Conservation (phyloP, 2,113 vertebrate species). For the Daubentonia madagascariensis region DNA sequence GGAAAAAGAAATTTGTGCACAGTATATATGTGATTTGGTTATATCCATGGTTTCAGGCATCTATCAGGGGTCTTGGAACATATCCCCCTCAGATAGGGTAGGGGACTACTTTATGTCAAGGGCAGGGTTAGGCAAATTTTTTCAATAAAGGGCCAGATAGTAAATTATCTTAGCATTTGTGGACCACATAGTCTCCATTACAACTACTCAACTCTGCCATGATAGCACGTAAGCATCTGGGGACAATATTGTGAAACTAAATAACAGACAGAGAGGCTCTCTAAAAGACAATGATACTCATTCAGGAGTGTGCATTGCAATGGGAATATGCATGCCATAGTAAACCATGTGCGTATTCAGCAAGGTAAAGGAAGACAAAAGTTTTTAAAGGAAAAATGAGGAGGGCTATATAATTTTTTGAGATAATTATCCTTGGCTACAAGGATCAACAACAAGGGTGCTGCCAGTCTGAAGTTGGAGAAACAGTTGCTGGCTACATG, state of each 20-base stretch:
- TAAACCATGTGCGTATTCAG: not conserved
- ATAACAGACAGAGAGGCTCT: not conserved
- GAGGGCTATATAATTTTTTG: not conserved
- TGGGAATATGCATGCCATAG: not conserved
- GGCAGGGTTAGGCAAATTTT: not conserved
- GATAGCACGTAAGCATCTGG: not conserved
- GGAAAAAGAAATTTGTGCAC: not conserved
- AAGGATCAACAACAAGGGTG: not conserved
- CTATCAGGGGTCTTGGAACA: not conserved
- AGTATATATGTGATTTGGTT: not conserved
- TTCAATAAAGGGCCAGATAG: not conserved
- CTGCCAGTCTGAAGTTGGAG: too few relatives aligned
- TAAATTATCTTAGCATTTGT: not conserved
- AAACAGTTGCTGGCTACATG: too few relatives aligned
- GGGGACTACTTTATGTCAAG: not conserved
- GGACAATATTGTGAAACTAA: not conserved
- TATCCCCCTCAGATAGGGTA: not conserved
- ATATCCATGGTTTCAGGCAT: not conserved
- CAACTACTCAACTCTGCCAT: not conserved
- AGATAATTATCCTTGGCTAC: not conserved
- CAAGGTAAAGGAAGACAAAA: not conserved
- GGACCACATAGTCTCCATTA: accelerated
- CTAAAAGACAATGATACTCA: not conserved
- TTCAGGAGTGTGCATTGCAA: not conserved
- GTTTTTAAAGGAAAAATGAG: not conserved